These are phyloP conservation scores for Spodoptera littoralis DNA, from an alignment of 2,888 invertebrate genomes.

Conservation along the genomic window DNA sequence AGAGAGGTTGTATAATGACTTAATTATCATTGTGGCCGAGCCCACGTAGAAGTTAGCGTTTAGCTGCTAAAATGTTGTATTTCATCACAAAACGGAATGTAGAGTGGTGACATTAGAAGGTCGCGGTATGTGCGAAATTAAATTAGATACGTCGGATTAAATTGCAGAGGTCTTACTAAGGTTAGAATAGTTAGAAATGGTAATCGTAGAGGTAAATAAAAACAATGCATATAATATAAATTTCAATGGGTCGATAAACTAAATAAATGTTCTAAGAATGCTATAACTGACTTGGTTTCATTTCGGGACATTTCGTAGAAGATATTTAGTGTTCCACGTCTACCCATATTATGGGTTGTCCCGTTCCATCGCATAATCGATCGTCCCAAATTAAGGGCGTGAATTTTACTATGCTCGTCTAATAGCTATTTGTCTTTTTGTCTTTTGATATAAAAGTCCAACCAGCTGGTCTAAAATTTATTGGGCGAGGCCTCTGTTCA, in stretches of 20 bases:
- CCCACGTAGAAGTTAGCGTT: constrained; percentile 57
- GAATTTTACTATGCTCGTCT: constrained; percentile 16
- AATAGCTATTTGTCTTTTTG: constrained; percentile 16
- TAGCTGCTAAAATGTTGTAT: constrained; percentile 58
- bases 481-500: too few relatives aligned
- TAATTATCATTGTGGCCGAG: constrained; percentile 43
- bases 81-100: constrained; percentile 58
- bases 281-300: background rate
- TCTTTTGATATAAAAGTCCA: constrained; percentile 15
- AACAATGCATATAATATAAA: constrained; percentile 8
- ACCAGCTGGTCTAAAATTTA: too few relatives aligned
- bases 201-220: constrained; percentile 19
- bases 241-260: background rate
- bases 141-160: constrained; percentile 5
- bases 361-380: constrained; percentile 12
- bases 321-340: background rate
- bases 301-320: background rate
- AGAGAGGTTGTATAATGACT: constrained; percentile 14
- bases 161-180: constrained; percentile 37
- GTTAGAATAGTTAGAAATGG: constrained; percentile 11
- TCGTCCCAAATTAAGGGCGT: constrained; percentile 11
- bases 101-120: constrained; percentile 55
- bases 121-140: constrained; percentile 32
- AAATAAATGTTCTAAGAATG: constrained; percentile 5
- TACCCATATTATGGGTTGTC: constrained; percentile 3